Percentiles rank a stretch among this genome's conserved stretches.
Evolutionary conservation across 2,888 invertebrate genomes (phyloP).

Genomic region (Noctua pronuba): DNA sequence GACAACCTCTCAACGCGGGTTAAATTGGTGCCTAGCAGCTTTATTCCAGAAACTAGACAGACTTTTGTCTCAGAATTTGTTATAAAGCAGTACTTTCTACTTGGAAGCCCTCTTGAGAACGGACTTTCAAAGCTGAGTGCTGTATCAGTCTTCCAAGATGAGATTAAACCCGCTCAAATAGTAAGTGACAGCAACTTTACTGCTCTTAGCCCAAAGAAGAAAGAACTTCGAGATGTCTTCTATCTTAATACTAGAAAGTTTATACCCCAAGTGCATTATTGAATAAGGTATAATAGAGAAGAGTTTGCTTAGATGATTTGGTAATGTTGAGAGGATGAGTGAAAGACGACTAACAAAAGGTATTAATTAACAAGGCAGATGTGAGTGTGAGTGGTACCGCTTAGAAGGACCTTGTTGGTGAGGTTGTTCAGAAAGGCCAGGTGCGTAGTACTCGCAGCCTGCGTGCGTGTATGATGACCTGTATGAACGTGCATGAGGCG

Average conservation of each 20-base stretch:
- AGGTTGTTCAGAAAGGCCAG: background rate
- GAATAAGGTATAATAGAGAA: background rate
- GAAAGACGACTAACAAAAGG: background rate
- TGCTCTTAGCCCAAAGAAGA: background rate
- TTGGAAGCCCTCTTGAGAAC: background rate
- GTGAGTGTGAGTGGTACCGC: too few relatives aligned
- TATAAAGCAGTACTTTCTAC: background rate
- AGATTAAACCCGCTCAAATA: conserved; percentile 1
- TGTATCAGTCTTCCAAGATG: background rate
- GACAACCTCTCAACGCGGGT: conserved; percentile 43
- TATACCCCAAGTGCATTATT: background rate
- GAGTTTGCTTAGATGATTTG: background rate
- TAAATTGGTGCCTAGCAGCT: conserved; percentile 40
- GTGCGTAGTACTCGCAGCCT: background rate
- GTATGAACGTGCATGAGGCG: background rate
- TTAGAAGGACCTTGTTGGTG: too few relatives aligned
- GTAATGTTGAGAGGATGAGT: background rate
- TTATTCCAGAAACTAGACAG: conserved; percentile 20
- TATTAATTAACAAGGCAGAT: background rate
- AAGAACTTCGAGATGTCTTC: background rate
- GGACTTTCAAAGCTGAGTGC: background rate
- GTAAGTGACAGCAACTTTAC: background rate
- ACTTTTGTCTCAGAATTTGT: conserved; percentile 18
- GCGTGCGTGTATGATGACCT: background rate
- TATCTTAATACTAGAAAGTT: background rate